Evolutionary conservation across 2,888 invertebrate genomes (phyloP), one percentile per base, ranked within the genome.

Genomic region (Scaptomyza cyrtandrae): DNA sequence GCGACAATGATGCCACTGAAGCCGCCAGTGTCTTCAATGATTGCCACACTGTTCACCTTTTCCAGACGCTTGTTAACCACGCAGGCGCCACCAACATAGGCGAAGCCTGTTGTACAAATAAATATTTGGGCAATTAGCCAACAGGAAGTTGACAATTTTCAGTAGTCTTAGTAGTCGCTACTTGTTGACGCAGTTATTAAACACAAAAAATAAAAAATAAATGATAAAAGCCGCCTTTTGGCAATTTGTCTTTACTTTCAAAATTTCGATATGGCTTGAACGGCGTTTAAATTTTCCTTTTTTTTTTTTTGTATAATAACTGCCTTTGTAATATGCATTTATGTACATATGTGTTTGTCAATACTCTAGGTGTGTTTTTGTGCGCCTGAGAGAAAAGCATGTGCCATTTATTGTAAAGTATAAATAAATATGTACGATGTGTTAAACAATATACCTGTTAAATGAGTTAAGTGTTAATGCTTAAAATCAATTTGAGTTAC

Each of bases 1-100:
- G 98, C 98, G 2, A 98, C 98, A 90, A 98, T 98, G 90, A 98
- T 98, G 72, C 98, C 98, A 86, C 98, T 98, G 93, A 98, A 98
- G 79, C 98, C 98, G 79, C 98, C 98, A 39, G 98, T 98, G 91
- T 98, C 98, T 93, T 98, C 98, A 90, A 98, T 98, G 90, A 98
- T 98, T 88, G 98, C 98, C 65, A 98, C 98, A 63, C 97, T 97
- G 93, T 98, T 98, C 81, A 98, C 98, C 93, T 98, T 98, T 94
- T 98, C 98, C 82, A 98, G 94, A 80, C 98, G 94, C 92, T 98
- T 98, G 94, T 98, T 98, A 74, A 98, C 98, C 59, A 98, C 98
- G 92, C 98, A 98, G 60, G 98, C 98, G 89, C 98, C 98, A 72
- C 98, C 98, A 74, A 98, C 98, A 93, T 98, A 98, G 69, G 98